Base-by-base conservation (phyloP, 2,113 vertebrate species). In the Strix aluco region DNA sequence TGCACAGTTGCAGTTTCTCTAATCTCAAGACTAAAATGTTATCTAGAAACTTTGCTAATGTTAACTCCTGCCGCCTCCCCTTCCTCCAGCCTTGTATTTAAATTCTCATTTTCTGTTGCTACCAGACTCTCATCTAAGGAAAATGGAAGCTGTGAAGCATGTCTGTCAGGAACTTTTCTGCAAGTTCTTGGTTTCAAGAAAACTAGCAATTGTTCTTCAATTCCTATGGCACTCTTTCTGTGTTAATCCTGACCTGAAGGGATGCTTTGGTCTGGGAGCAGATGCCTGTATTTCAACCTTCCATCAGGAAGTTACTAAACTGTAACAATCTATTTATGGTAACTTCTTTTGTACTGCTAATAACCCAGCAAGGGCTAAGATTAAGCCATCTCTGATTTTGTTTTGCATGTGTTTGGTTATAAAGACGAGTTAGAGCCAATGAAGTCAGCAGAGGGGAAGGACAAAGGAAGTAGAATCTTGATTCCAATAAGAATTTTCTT, bases 381-480 rank as follows among this genome's bases (percentile, higher is more conserved):
- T 95, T 94, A 94, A 94, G 86, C 80, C 73, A 61, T 75, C 83
- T 85, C 88, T 91, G 95, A 65, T 92, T 96, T 93, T 93, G 92
- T 88, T 94, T 84, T 93, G 71, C 4, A 0, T 90, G 59, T 3
- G 3, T 78, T 69, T 81, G 70, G 72, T 70, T 94, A 54, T 49
- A 92, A 82, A 91, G 92, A 84, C 5, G 1, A 82, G 54, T 81
- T 82, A 38, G 58, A 87, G 80, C 77, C 23, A 14, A 86, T 95
- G 89, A 96, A 96, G 86, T 94, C 95, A 93, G 91, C 91, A 97
- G 91, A 95, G 78, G 97, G 97, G 94, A 97, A 96, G 95, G 92
- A 81, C 94, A 84, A 72, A 94, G 91, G 95, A 95, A 96, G 81
- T 81, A 95, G 73, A 94, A 94, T 91, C 95, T 96, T 94, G 95